Percentiles rank a stretch among this genome's conserved stretches.
Conservation (phyloP, 2,113 vertebrate genomes). For the Aspidoscelis tigris region DNA sequence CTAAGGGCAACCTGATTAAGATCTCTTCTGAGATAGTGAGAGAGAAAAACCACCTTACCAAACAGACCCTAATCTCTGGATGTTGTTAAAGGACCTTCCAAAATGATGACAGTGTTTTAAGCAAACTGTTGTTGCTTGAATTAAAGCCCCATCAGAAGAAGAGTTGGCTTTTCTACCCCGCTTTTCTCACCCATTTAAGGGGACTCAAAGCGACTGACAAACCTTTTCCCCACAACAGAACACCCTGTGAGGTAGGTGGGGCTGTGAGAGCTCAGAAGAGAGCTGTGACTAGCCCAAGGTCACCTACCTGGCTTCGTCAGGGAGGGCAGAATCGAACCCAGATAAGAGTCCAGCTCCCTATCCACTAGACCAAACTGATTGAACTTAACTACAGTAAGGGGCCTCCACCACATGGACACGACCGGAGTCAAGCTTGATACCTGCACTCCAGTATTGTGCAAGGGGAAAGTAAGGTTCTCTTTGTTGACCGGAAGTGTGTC, state of each 20-base stretch:
- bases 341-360: too few relatives aligned
- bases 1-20: constrained; percentile 46
- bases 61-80: neutral
- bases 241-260: too few relatives aligned
- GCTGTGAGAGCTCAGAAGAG: too few relatives aligned
- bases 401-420: neutral
- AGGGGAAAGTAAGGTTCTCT: neutral
- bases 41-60: constrained; percentile 27
- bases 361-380: neutral
- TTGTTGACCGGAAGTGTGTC: neutral
- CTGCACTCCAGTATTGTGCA: neutral
- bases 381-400: constrained; percentile 17
- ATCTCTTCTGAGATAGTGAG: constrained; percentile 15
- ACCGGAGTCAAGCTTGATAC: neutral
- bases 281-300: too few relatives aligned
- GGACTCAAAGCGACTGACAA: too few relatives aligned
- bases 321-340: too few relatives aligned
- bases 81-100: constrained; percentile 41
- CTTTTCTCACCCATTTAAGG: too few relatives aligned
- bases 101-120: neutral
- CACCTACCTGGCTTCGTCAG: too few relatives aligned
- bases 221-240: too few relatives aligned
- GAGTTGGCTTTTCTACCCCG: too few relatives aligned
- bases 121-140: constrained; percentile 12
- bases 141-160: constrained; percentile 26